Base-by-base conservation (phyloP, 2,113 vertebrate genomes). In the Zosterops pallidus region DNA sequence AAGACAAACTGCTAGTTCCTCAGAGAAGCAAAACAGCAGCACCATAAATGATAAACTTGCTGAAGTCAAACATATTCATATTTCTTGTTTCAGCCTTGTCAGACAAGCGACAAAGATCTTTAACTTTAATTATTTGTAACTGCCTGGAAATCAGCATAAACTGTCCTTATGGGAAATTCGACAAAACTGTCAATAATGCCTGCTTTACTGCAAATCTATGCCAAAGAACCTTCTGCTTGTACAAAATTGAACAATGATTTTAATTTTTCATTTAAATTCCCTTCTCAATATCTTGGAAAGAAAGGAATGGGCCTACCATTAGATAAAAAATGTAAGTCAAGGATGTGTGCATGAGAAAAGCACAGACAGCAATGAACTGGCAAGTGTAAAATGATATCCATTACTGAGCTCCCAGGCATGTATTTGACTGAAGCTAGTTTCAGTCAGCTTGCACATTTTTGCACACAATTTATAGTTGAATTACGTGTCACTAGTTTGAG, bases 91-190 rank as follows among this genome's bases (percentile, higher is more conserved):
- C 50, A 82, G 46, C n/a, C 56, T 69, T 83, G 78, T 80, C 91
- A 83, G 91, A 91, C 75, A 82, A 89, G 57, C 9, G 57, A 33
- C 52, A 78, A 68, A 94, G 69, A 81, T 83, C 71, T 76, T 93
- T 93, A 86, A 83, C 82, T 94, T 72, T 67, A 65, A 83, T 93
- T 93, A 93, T 94, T 78, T 94, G 82, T 64, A 90, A 82, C 29
- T 64, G 79, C 83, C 77, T 94, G 64, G 49, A 92, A 95, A 89
- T 78, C 56, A 67, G 56, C 47, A 86, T 67, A 89, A 91, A 71
- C 25, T 60, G 49, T 81, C 70, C 93, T 86, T 92, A 78, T 95
- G 83, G 88, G 68, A 75, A 94, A 74, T 29, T 24, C 52, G 85
- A 94, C 31, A 86, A 88, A 88, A 44, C 64, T 95, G 92, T 94